A percentile compares a stretch with the other conserved stretches of the same genome.
These are phyloP conservation scores for Myotis myotis DNA, from an alignment of 2,797 vertebrate species.

Conservation along the genomic window DNA sequence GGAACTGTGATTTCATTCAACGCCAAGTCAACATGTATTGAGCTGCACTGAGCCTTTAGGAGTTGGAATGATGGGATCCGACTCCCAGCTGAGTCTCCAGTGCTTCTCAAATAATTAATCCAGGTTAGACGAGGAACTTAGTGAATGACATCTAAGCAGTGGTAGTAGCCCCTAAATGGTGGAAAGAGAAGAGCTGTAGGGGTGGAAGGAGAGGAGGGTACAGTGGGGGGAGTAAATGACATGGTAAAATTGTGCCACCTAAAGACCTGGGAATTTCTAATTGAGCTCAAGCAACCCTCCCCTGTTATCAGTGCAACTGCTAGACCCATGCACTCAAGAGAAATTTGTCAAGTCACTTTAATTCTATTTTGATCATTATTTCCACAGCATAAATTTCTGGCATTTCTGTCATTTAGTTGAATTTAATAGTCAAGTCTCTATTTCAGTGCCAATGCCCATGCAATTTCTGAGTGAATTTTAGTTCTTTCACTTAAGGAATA, in stretches of 20 bases:
- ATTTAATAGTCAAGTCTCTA: background rate
- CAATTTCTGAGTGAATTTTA: background rate
- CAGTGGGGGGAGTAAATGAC: background rate
- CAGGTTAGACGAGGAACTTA: background rate
- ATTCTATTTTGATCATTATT: background rate
- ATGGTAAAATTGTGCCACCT: background rate
- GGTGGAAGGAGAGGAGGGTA: background rate
- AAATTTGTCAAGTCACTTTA: background rate
- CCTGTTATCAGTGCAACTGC: background rate
- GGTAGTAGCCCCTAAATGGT: background rate
- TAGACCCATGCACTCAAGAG: background rate
- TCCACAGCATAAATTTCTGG: background rate
- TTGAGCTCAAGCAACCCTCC: background rate
- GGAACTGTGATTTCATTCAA: slow-evolving; percentile 1
- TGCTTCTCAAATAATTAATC: background rate
- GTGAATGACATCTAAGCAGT: background rate
- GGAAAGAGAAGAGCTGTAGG: background rate
- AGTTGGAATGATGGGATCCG: background rate
- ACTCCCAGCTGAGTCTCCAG: background rate
- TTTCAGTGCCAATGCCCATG: background rate
- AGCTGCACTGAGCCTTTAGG: background rate
- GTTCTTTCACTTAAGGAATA: background rate
- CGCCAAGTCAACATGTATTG: background rate
- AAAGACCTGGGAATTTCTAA: background rate
- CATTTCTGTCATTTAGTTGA: background rate